A percentile compares a stretch with the other conserved stretches of the same genome.
Conservation (phyloP, 2,113 vertebrate genomes). For the Microcebus tavaratra region DNA sequence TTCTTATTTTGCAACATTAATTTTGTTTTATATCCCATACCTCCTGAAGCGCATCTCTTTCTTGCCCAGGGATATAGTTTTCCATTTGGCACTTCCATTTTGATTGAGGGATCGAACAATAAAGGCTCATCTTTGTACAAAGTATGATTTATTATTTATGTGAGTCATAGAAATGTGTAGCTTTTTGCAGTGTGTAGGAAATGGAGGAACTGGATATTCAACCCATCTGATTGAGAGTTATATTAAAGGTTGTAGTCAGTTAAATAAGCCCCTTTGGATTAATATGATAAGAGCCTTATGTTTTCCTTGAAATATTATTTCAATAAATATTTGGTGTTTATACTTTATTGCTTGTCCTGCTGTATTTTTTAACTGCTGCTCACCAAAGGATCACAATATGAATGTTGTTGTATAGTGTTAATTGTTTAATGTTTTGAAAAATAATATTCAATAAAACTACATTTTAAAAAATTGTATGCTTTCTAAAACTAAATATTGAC, state of each 20-base stretch:
- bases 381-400: conserved; percentile 65
- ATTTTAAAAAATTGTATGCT: conserved; percentile 55
- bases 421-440: conserved; percentile 3
- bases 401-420: conserved; percentile 61
- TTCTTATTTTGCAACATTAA: conserved; percentile 65
- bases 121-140: conserved; percentile 78
- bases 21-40: conserved; percentile 69
- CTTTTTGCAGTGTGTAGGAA: conserved; percentile 69
- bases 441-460: conserved; percentile 53
- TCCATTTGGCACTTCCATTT: conserved; percentile 77
- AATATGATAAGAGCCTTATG: conserved; percentile 54
- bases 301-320: conserved; percentile 74
- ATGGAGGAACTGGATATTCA: conserved; percentile 76
- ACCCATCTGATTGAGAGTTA: conserved; percentile 82
- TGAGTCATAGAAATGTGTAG: conserved; percentile 71
- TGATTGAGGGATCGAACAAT: conserved; percentile 77
- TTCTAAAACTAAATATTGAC: conserved; percentile 68
- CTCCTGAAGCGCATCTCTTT: conserved; percentile 26
- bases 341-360: conserved; percentile 66
- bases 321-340: conserved; percentile 75
- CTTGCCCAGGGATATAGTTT: conserved; percentile 77
- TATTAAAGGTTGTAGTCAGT: conserved; percentile 80
- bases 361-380: conserved; percentile 69
- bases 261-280: conserved; percentile 76
- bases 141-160: conserved; percentile 83